These are phyloP conservation scores for Astatoreochromis straeleni DNA, from an alignment of 2,113 vertebrate genomes.

Conservation along the genomic window DNA sequence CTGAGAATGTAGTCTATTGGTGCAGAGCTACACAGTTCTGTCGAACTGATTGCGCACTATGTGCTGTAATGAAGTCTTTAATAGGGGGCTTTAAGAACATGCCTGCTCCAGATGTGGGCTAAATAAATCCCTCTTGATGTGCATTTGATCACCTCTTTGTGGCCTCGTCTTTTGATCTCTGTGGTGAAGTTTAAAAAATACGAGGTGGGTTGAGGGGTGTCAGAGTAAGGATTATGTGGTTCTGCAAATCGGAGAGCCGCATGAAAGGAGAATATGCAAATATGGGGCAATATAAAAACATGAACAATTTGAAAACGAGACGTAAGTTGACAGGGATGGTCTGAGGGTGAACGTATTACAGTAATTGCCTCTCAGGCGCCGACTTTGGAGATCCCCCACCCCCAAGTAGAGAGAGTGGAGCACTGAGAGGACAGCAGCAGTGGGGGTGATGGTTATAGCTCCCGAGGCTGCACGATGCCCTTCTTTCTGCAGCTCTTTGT, in stretches of 20 bases:
- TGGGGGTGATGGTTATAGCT: not conserved
- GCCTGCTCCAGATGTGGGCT: constrained; percentile 39
- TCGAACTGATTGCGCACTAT: not conserved
- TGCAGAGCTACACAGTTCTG: not conserved
- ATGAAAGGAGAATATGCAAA: constrained; percentile 40
- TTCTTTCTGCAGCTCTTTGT: constrained; percentile 48
- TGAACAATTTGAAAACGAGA: constrained; percentile 29
- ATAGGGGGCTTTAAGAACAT: constrained; percentile 24
- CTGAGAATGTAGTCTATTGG: not conserved
- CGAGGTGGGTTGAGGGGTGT: not conserved
- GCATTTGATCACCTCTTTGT: constrained; percentile 63
- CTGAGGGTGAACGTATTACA: constrained; percentile 47
- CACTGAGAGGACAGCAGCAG: not conserved
- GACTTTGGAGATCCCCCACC: constrained; percentile 7
- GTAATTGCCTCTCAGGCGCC: constrained; percentile 47
- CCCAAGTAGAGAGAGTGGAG: not conserved
- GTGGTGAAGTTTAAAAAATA: constrained; percentile 51
- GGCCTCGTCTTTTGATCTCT: constrained; percentile 59
- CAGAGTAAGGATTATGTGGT: not conserved
- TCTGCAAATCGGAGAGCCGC: not conserved
- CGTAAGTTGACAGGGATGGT: constrained; percentile 46
- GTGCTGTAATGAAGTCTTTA: constrained; percentile 42
- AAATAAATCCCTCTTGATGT: constrained; percentile 56
- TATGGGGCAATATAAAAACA: not conserved
- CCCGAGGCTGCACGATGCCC: constrained; percentile 34